These are phyloP conservation scores for Tipula lateralis DNA, from an alignment of 2,888 invertebrate species.

Conservation along the genomic window DNA sequence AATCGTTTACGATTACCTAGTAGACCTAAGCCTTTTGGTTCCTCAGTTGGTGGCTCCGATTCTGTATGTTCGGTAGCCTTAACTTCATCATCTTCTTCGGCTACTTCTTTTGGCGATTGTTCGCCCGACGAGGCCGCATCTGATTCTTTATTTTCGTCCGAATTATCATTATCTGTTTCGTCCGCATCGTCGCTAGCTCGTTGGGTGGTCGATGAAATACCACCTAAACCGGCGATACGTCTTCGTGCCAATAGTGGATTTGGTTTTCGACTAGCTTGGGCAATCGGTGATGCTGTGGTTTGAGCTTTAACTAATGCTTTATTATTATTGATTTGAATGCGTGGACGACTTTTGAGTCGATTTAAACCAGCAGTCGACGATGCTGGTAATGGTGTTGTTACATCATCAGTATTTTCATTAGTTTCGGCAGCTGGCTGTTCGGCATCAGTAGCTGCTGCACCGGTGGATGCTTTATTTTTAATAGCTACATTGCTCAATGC, in stretches of 20 bases:
- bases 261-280: conserved; percentile 42
- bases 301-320: not conserved
- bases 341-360: conserved; percentile 47
- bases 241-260: conserved; percentile 46
- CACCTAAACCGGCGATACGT: conserved; percentile 40
- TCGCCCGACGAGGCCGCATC: conserved; percentile 37
- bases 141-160: conserved; percentile 39
- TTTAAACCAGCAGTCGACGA: conserved; percentile 40
- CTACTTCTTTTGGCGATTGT: conserved; percentile 45
- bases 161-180: conserved; percentile 34
- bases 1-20: conserved; percentile 66
- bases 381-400: conserved; percentile 42
- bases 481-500: not conserved
- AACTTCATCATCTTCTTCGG: conserved; percentile 44
- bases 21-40: conserved; percentile 62
- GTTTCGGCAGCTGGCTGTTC: not conserved
- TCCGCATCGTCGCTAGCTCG: conserved; percentile 36
- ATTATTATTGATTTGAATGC: conserved; percentile 45
- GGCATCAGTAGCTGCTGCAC: not conserved
- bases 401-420: conserved; percentile 42
- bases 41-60: conserved; percentile 52
- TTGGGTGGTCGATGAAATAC: conserved; percentile 42
- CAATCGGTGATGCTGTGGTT: conserved; percentile 38
- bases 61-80: conserved; percentile 41
- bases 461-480: not conserved